Base-by-base conservation (phyloP, 2,888 invertebrate genomes). In the Arctia plantaginis region DNA sequence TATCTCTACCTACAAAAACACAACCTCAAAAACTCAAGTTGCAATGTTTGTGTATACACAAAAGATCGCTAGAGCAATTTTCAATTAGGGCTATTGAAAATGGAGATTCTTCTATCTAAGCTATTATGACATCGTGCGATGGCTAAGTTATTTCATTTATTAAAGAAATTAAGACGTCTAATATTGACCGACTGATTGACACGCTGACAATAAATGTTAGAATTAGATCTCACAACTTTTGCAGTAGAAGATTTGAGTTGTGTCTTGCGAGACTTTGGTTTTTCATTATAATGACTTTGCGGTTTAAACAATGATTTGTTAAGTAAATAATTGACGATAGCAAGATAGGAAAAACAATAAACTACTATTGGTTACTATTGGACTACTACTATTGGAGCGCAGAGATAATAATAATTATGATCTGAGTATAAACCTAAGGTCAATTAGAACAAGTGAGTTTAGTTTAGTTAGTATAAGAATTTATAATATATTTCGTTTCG, bases 381-480 rank as follows among this genome's bases (percentile, higher is more conserved):
- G n/a, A n/a, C n/a, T n/a, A n/a, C n/a, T n/a, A n/a, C n/a, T n/a
- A n/a, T n/a, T n/a, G 71, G 66, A 71, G 62, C 66, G 66, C 67
- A 67, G 27, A 70, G 74, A 74, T 71, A 71, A 74, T 74, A 74
- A 71, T 66, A 47, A 71, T 67, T 74, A 70, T 74, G 66, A 70
- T 69, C 66, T 71, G 66, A 71, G 62, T 67, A 71, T 59, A 47
- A 67, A 47, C 27, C 47, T 55, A 66, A 67, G 70, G 74, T 74
- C 70, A 69, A 55, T 6, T 41, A 44, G 69, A 59, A 66, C 73
- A 66, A 66, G 69, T 66, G 51, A 66, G 65, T n/a, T n/a, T n/a
- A n/a, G n/a, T n/a, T n/a, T n/a, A n/a, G n/a, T n/a, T n/a, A n/a
- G n/a, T n/a, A n/a, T n/a, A n/a, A n/a, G n/a, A n/a, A n/a, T n/a